phyloP scores from a whole-genome alignment of 2,888 invertebrate genomes.

The Polietes domitor region DNA sequence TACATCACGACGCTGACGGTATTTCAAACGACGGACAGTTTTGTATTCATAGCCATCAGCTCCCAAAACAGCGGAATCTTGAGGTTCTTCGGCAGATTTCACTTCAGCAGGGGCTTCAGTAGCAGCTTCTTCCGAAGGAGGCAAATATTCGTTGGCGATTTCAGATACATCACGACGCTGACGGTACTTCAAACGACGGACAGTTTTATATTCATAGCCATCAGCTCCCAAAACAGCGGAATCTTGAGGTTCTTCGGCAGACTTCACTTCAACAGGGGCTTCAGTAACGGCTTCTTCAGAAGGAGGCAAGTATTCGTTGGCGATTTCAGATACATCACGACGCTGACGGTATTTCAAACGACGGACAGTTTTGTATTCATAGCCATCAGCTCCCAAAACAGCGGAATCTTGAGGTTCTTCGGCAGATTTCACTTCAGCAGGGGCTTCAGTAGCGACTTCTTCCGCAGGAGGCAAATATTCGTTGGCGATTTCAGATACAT shows the following conservation, averaged over 20 bases:
- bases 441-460: constrained; percentile 67
- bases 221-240: constrained; percentile 54
- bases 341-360: constrained; percentile 68
- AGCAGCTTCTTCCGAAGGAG: constrained; percentile 24
- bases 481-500: constrained; percentile 72
- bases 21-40: constrained; percentile 64
- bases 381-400: constrained; percentile 70
- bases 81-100: constrained; percentile 18
- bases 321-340: constrained; percentile 67
- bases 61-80: constrained; percentile 55
- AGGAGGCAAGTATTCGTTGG: constrained; percentile 61
- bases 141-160: constrained; percentile 64
- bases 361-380: constrained; percentile 74
- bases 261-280: constrained; percentile 55
- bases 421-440: constrained; percentile 55
- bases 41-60: constrained; percentile 70
- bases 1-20: constrained; percentile 68
- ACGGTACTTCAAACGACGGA: constrained; percentile 63
- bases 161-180: constrained; percentile 70
- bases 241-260: constrained; percentile 37
- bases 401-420: constrained; percentile 67
- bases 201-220: constrained; percentile 67
- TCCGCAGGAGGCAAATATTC: constrained; percentile 72
- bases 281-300: constrained; percentile 54
- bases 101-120: constrained; percentile 31